Percentiles rank a stretch among this genome's conserved stretches.
phyloP scores from a whole-genome alignment of 1,140 invertebrate genomes.

The Melanaphis sacchari region DNA sequence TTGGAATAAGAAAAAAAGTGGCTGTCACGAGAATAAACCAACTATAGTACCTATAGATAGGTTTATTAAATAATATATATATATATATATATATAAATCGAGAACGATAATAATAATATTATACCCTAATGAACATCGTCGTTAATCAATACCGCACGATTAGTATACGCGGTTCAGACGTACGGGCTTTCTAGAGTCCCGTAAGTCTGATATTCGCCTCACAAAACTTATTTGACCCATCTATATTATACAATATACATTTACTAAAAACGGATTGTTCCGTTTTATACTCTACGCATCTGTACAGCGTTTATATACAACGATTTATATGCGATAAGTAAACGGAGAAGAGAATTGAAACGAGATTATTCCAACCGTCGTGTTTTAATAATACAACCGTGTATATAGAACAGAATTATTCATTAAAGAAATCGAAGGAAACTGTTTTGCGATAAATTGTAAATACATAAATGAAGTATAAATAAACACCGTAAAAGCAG shows the following conservation, averaged over 20 bases:
- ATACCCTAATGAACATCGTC: background rate
- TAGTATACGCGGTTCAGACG: background rate
- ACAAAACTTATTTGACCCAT: background rate
- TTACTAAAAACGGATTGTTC: background rate
- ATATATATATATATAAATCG: background rate
- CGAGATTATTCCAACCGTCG: background rate
- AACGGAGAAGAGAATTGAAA: background rate
- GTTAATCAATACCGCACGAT: background rate
- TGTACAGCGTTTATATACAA: background rate
- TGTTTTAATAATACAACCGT: background rate
- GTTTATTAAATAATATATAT: too few species aligned
- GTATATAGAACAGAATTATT: too few species aligned
- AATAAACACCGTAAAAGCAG: background rate
- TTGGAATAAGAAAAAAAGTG: background rate
- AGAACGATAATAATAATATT: background rate
- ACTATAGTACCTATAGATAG: background rate
- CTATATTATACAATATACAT: background rate
- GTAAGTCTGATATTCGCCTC: background rate
- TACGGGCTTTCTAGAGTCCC: background rate
- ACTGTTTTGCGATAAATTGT: background rate
- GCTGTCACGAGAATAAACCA: background rate
- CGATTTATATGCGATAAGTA: background rate
- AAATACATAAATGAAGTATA: background rate
- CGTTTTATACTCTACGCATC: background rate
- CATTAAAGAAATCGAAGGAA: background rate